Evolutionary conservation across 2,113 vertebrate genomes (phyloP).

Genomic region (Ellobius talpinus): DNA sequence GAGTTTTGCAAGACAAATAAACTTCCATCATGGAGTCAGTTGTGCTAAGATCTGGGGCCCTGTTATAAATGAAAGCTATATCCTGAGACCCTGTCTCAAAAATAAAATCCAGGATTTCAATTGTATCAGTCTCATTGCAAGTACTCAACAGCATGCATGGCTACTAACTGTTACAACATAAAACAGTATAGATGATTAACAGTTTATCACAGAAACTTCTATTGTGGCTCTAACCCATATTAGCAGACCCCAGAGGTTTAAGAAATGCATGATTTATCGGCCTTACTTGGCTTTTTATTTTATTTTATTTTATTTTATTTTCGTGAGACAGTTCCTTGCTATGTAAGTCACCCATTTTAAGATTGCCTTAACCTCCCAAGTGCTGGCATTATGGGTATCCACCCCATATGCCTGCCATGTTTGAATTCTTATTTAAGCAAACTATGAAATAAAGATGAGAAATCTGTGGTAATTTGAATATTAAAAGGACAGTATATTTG

Average conservation of each 20-base stretch:
- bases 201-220: conserved; percentile 7
- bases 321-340: background rate
- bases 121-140: background rate
- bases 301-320: background rate
- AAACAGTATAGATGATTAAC: background rate
- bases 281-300: background rate
- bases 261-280: background rate
- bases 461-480: conserved; percentile 27
- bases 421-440: conserved; percentile 28
- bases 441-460: conserved; percentile 43
- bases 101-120: background rate
- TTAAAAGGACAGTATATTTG: background rate
- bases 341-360: background rate
- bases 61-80: background rate
- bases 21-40: no score
- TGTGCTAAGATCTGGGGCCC: no score
- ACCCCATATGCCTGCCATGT: background rate
- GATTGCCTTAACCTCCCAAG: background rate
- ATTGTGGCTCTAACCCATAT: background rate
- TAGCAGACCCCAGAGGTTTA: background rate
- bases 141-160: background rate
- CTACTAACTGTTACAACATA: background rate
- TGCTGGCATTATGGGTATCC: background rate
- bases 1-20: no score
- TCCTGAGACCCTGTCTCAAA: background rate